Evolutionary conservation across 37 sponge, comb jelly and placozoan genomes (phyloP).

Genomic region (Mnemiopsis leidyi): DNA sequence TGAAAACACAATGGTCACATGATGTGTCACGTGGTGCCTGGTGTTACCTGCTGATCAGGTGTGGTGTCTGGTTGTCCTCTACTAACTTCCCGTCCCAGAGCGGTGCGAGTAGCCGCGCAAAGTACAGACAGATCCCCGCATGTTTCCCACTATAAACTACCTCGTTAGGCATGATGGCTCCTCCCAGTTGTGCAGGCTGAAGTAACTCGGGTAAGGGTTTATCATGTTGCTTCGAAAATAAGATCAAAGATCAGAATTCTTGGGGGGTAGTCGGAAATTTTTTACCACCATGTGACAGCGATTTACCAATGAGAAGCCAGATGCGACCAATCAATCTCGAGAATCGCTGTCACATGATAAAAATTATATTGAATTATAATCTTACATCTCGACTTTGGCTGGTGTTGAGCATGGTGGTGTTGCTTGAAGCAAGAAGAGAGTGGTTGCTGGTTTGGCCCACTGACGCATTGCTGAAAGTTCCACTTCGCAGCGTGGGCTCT

Average conservation of each 20-base stretch:
- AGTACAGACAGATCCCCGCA: constrained; percentile 81
- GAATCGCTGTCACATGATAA: no score
- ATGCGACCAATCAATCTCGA: no score
- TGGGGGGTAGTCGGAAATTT: no score
- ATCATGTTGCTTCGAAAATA: no score
- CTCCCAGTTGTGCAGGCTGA: constrained; percentile 72
- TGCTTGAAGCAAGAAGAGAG: not conserved
- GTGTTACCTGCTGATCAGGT: constrained; percentile 34
- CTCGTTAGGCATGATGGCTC: constrained; percentile 84
- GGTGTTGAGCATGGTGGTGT: not conserved
- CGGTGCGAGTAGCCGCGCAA: constrained; percentile 77
- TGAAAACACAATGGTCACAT: no score
- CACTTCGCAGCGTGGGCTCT: constrained; percentile 75
- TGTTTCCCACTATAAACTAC: constrained; percentile 82
- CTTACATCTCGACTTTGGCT: not conserved
- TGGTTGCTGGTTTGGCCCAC: not conserved
- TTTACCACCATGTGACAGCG: no score
- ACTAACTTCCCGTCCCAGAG: constrained; percentile 64
- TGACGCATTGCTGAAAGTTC: not conserved
- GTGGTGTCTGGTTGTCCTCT: not conserved
- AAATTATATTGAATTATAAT: no score
- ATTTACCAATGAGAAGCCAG: no score
- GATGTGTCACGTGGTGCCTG: no score
- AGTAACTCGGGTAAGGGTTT: no score
- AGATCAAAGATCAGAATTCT: no score